Conservation (phyloP, 2,797 vertebrate genomes). For the Bucorvus abyssinicus region DNA sequence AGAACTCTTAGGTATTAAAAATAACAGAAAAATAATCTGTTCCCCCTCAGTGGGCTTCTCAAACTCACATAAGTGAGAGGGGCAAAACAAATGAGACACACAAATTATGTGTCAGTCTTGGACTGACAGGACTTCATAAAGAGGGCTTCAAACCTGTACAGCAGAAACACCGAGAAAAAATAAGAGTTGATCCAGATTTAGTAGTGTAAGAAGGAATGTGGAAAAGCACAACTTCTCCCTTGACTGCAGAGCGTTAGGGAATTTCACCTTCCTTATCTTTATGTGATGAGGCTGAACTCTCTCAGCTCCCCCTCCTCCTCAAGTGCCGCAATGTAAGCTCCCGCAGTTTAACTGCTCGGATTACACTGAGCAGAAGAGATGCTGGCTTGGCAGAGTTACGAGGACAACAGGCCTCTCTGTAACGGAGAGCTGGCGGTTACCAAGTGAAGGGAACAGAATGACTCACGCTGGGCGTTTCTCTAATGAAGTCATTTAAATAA, state of each 20-base stretch:
- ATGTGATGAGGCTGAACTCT: not conserved
- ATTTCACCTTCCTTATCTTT: not conserved
- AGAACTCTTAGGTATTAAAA: not conserved
- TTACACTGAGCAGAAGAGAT: not conserved
- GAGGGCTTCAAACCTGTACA: not conserved
- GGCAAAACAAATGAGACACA: not conserved
- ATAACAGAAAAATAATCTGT: not conserved
- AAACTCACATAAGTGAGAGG: not conserved
- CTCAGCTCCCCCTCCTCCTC: not conserved
- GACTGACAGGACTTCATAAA: not conserved
- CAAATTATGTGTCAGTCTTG: not conserved
- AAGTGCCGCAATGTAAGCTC: not conserved
- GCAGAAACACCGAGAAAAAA: not conserved
- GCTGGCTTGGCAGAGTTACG: not conserved
- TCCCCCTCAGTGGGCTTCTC: not conserved
- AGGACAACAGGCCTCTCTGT: not conserved
- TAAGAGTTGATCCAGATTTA: not conserved
- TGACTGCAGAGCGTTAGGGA: not conserved
- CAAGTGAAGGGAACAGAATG: not conserved
- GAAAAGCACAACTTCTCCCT: not conserved
- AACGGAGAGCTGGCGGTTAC: not conserved
- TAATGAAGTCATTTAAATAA: not conserved
- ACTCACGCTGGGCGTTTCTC: not conserved
- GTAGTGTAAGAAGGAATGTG: not conserved
- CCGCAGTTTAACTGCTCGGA: not conserved